Evolutionary conservation across 1,140 invertebrate species (phyloP).

Genomic region (Battus philenor): DNA sequence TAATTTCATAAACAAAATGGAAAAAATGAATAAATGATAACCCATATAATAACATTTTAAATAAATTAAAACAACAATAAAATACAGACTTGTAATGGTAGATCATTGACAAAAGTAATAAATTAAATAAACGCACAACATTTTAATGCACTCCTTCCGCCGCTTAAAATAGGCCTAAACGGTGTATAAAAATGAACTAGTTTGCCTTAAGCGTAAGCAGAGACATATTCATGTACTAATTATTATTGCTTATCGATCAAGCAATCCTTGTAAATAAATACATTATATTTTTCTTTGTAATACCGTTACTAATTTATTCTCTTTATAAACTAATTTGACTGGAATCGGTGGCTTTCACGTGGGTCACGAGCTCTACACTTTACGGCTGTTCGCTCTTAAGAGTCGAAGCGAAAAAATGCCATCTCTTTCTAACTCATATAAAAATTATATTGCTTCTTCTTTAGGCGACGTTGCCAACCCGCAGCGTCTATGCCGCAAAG

Average conservation of each 20-base stretch:
- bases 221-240: no score
- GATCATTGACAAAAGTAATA: no score
- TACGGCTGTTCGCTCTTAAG: constrained; percentile 64
- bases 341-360: constrained; percentile 55
- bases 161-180: constrained; percentile 10
- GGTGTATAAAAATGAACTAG: constrained; percentile 2
- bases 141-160: no score
- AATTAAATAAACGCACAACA: no score
- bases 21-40: no score
- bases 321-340: constrained; percentile 54
- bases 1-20: no score
- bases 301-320: constrained; percentile 57
- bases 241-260: background rate
- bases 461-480: constrained; percentile 54
- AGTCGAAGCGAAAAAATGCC: constrained; percentile 49
- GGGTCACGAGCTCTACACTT: constrained; percentile 57
- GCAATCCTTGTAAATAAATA: constrained; percentile 29
- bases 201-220: no score
- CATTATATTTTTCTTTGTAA: no score
- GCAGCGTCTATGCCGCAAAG: constrained; percentile 26
- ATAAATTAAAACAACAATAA: no score
- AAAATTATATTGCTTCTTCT: constrained; percentile 20
- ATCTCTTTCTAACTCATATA: constrained; percentile 34
- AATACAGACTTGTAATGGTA: no score
- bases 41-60: no score